Conservation (phyloP, 2,888 invertebrate species). For the Tetropium fuscum region DNA sequence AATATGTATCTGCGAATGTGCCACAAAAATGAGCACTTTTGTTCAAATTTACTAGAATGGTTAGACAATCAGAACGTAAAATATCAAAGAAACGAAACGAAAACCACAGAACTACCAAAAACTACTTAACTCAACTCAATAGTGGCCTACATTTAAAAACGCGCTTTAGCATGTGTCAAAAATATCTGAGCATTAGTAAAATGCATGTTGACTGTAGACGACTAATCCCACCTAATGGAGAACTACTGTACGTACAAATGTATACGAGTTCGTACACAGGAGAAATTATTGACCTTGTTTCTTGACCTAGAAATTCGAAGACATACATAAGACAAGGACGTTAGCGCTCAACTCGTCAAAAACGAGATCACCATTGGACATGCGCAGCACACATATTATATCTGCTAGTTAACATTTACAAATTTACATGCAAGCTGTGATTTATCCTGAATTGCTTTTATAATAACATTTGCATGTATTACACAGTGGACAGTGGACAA, state of each 20-base stretch:
- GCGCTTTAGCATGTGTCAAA: slow-evolving; percentile 45
- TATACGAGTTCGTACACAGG: slow-evolving; percentile 51
- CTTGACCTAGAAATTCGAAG: slow-evolving; percentile 67
- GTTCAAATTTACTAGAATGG: slow-evolving; percentile 33
- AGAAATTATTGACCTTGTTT: slow-evolving; percentile 68
- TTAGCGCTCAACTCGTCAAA: slow-evolving; percentile 48
- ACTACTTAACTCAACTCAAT: slow-evolving; percentile 54
- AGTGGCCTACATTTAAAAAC: slow-evolving; percentile 51
- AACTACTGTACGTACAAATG: slow-evolving; percentile 51
- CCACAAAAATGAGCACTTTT: slow-evolving; percentile 25
- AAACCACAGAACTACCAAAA: slow-evolving; percentile 51
- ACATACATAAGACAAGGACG: slow-evolving; percentile 65
- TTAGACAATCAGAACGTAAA: slow-evolving; percentile 56
- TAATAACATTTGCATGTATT: slow-evolving; percentile 8
- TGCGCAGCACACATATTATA: slow-evolving; percentile 44
- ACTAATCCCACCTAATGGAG: slow-evolving; percentile 50
- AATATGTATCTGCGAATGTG: slow-evolving; percentile 16
- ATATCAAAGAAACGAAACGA: slow-evolving; percentile 42
- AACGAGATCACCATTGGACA: slow-evolving; percentile 54
- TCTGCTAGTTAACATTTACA: too few relatives aligned
- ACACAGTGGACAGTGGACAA: too few relatives aligned
- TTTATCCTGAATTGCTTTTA: slow-evolving; percentile 3
- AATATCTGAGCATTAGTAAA: slow-evolving; percentile 51
- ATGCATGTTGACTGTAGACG: slow-evolving; percentile 41
- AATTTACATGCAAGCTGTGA: slow-evolving; percentile 1